Percentiles rank a stretch among this genome's conserved stretches.
Conservation (phyloP, 1,140 invertebrate species). For the Cydia pomonella region DNA sequence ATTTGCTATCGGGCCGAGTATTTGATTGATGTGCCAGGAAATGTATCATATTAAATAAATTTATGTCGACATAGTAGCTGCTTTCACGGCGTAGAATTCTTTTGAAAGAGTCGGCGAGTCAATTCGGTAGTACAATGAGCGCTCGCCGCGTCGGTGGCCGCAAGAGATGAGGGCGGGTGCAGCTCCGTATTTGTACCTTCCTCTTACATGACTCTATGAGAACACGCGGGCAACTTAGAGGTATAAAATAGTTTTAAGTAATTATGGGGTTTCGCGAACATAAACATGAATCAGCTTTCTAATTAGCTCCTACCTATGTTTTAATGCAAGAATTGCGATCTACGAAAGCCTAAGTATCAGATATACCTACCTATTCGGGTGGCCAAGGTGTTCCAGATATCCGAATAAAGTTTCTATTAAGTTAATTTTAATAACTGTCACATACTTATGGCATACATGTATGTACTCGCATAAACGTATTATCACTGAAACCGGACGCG, state of each 20-base stretch:
- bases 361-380: too few relatives aligned
- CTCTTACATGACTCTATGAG: slow-evolving; percentile 33
- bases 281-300: background rate
- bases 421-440: too few relatives aligned
- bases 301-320: too few relatives aligned
- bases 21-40: slow-evolving; percentile 68
- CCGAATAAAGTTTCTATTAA: too few relatives aligned
- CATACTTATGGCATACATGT: too few relatives aligned
- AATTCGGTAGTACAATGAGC: slow-evolving; percentile 69
- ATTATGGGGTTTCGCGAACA: slow-evolving; percentile 12
- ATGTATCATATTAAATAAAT: slow-evolving; percentile 70
- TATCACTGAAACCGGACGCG: too few relatives aligned
- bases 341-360: too few relatives aligned
- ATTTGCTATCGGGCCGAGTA: slow-evolving; percentile 42
- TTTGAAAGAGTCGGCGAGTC: slow-evolving; percentile 55
- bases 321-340: too few relatives aligned
- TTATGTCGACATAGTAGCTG: slow-evolving; percentile 59
- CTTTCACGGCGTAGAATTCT: slow-evolving; percentile 62
- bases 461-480: too few relatives aligned
- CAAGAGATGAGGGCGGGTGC: background rate
- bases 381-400: too few relatives aligned
- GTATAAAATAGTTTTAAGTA: too few relatives aligned
- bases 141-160: slow-evolving; percentile 54
- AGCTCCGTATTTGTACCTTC: slow-evolving; percentile 38
- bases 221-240: slow-evolving; percentile 26